phyloP scores from a whole-genome alignment of 2,888 invertebrate genomes.

The Hirtodrosophila cameraria region DNA sequence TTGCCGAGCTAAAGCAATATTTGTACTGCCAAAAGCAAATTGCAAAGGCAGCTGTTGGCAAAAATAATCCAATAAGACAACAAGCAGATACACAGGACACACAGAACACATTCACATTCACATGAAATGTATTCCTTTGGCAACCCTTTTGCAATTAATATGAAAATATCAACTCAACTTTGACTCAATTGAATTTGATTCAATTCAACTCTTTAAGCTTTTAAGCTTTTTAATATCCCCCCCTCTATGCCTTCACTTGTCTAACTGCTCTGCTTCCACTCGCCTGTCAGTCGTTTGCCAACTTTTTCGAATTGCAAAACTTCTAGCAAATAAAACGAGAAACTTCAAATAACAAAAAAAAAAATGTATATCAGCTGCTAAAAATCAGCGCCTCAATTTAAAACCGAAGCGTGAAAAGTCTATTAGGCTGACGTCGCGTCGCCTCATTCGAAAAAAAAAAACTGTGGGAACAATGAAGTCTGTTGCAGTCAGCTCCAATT shows the following conservation, averaged over 20 bases:
- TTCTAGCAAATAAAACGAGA: slow-evolving; percentile 59
- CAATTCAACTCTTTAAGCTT: slow-evolving; percentile 42
- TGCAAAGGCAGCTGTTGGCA: slow-evolving; percentile 68
- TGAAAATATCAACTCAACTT: slow-evolving; percentile 52
- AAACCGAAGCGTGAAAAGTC: slow-evolving; percentile 78
- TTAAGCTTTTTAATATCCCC: not conserved
- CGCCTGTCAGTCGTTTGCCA: slow-evolving; percentile 36
- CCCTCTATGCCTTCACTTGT: slow-evolving; percentile 16
- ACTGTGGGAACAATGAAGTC: slow-evolving; percentile 77
- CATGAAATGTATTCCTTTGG: slow-evolving; percentile 58
- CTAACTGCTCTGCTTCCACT: slow-evolving; percentile 28
- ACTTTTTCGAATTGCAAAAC: slow-evolving; percentile 68
- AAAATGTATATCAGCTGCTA: slow-evolving; percentile 61
- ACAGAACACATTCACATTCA: slow-evolving; percentile 42
- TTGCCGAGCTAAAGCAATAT: slow-evolving; percentile 40
- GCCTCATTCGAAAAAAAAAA: slow-evolving; percentile 50
- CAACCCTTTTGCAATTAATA: slow-evolving; percentile 73
- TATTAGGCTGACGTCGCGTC: slow-evolving; percentile 66
- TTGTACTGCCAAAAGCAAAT: slow-evolving; percentile 59
- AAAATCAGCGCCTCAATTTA: slow-evolving; percentile 78
- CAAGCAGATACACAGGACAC: too few species aligned
- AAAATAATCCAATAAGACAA: slow-evolving; percentile 25
- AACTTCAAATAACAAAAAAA: slow-evolving; percentile 17
- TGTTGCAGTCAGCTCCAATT: slow-evolving; percentile 66
- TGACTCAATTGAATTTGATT: slow-evolving; percentile 7